Conservation (phyloP, 2,797 vertebrate species). For the Antennarius maculatus region DNA sequence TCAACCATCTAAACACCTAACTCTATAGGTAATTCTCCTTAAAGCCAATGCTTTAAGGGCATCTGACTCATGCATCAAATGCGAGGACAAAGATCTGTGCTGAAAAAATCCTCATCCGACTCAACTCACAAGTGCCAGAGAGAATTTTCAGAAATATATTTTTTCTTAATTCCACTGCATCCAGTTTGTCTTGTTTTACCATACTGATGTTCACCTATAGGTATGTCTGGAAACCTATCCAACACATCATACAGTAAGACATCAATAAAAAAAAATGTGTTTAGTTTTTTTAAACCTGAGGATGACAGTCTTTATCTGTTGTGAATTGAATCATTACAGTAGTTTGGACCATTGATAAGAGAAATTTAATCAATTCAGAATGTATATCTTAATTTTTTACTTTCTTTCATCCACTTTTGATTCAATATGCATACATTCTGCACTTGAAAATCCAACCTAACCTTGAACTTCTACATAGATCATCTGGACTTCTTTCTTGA, state of each 20-base stretch:
- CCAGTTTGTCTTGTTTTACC: background rate
- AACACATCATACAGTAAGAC: too few species aligned
- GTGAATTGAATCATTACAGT: background rate
- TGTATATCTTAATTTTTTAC: background rate
- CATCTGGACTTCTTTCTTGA: too few species aligned
- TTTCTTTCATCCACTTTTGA: background rate
- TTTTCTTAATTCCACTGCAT: background rate
- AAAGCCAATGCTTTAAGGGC: slow-evolving; percentile 49
- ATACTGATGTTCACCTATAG: too few species aligned
- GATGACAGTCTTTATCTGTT: background rate
- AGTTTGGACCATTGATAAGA: background rate
- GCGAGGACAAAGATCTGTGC: background rate
- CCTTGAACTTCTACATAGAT: too few species aligned
- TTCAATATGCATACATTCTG: fast-evolving
- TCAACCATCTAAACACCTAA: slow-evolving; percentile 19
- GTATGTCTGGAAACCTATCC: too few species aligned
- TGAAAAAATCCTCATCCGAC: background rate
- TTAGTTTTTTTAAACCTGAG: background rate
- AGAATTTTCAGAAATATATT: background rate
- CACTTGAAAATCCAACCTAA: background rate
- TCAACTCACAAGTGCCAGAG: too few species aligned
- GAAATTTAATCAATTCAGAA: background rate
- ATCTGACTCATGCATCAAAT: slow-evolving; percentile 34
- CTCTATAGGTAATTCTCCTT: slow-evolving; percentile 17
- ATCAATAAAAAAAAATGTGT: background rate